Evolutionary conservation across 2,888 invertebrate species (phyloP), one percentile per base, ranked within the genome.

Genomic region (Drosophila picticornis): DNA sequence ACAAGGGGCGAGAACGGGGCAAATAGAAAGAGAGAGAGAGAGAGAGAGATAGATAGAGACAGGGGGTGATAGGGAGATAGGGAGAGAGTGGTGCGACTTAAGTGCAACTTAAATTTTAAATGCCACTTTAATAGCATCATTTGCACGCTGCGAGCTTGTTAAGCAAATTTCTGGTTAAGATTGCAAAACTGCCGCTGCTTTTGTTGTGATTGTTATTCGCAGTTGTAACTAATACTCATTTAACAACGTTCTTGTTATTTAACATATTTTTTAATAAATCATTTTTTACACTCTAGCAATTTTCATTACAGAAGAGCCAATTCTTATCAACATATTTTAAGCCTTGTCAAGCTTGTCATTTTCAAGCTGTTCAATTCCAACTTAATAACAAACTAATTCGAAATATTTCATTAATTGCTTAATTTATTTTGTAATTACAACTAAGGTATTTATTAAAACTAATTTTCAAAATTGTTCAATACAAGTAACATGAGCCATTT

Each of bases 111-210:
- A 90, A 90, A 89, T 91, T 91, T 90, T 91, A 91, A 91, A 91
- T 88, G 91, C 88, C 91, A 90, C 86, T 91, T 90, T 90, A 91
- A 91, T 91, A 84, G 92, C 92, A 91, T 90, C 91, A 91, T 91
- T 91, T 91, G 91, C 91, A 91, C 91, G 90, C 91, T 87, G 90
- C 77, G 51, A 71, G 80, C 83, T 88, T 90, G 89, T 90, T 90
- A 88, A 72, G 69, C 55, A 52, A 69, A 57, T 60, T 52, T 66
- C 68, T 69, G 40, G 16, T 53, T 52, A 69, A 57, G 68, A 63
- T 50, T 63, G 67, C 63, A 27, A 43, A 38, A 32, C 53, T 43
- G 51, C 16, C 3, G 51, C 32, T 67, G 55, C 19, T 51, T 43
- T 31, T 34, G 19, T 55, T 55, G 67, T 46, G 32, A 50, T 16